A percentile compares a stretch with the other conserved stretches of the same genome.
Evolutionary conservation across 2,797 vertebrate genomes (phyloP).

Genomic region (Rhinichthys osculus): DNA sequence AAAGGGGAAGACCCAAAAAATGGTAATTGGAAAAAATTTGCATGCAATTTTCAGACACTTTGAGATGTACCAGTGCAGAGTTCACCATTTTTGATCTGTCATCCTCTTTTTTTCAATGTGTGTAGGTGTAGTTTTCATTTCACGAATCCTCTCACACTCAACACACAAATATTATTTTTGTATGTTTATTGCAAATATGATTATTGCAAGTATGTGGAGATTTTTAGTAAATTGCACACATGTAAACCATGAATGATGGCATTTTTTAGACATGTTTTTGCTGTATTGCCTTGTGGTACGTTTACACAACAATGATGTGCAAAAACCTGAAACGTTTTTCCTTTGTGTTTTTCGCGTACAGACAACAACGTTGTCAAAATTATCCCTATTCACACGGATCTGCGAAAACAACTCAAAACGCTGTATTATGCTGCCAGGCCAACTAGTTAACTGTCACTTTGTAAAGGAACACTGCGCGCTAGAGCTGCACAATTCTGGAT

Average conservation of each 20-base stretch:
- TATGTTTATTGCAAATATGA: neutral
- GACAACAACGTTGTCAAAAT: neutral
- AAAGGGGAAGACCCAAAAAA: neutral
- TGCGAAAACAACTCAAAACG: too few relatives aligned
- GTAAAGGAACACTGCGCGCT: too few relatives aligned
- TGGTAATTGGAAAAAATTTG: too few relatives aligned
- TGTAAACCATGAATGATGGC: neutral
- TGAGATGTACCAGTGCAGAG: neutral
- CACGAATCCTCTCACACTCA: too few relatives aligned
- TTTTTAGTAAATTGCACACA: neutral
- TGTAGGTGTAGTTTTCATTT: neutral
- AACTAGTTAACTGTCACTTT: too few relatives aligned
- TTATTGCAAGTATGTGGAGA: too few relatives aligned
- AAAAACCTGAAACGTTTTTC: too few relatives aligned
- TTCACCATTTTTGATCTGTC: neutral
- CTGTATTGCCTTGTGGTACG: neutral
- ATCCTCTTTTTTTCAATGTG: neutral
- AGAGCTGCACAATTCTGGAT: too few relatives aligned
- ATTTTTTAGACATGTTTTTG: neutral
- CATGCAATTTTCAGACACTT: neutral
- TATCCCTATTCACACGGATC: neutral
- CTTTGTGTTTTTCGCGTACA: neutral
- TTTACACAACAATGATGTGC: too few relatives aligned
- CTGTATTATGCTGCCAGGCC: too few relatives aligned
- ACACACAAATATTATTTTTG: neutral